Base-by-base conservation (phyloP, 2,888 invertebrate genomes). In the Pheosia gnoma region DNA sequence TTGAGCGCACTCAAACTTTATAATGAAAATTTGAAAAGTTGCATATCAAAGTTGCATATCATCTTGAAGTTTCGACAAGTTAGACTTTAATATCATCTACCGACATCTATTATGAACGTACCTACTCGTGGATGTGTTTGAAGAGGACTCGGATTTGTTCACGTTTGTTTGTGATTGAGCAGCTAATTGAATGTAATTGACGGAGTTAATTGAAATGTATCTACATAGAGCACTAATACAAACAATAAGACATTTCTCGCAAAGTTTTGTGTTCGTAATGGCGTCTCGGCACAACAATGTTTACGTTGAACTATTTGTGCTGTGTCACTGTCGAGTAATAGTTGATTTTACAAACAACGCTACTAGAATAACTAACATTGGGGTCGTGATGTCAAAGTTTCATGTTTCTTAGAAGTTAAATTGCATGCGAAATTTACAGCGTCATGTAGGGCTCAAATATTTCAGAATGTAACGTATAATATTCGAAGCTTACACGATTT, bases 11-110 rank as follows among this genome's bases (percentile, higher is more conserved):
- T 59, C 65, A 66, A 70, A 71, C 71, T 67, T 68, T 64, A 74
- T 72, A 77, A 75, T 78, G 80, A 76, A 81, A 81, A 82, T 82
- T 81, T 75, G 72, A 79, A 83, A 83, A 84, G 78, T 85, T 84
- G 64, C 58, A 59, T 61, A 66, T 65, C 68, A 71, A 68, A 71
- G n/a, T n/a, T n/a, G n/a, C 25, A 25, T 25, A 25, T 25, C 71
- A 71, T 68, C 64, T 77, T 65, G 56, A 63, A 77, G 71, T 72
- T 73, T 69, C 67, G 25, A 60, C 52, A 75, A 75, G 77, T 76
- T 75, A 67, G 57, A 64, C 63, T 78, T 78, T 77, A 78, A 81
- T 80, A 81, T 77, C 65, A 78, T 79, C 70, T 10, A 25, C 56
- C 2, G 77, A 66, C 71, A 78, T 79, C 75, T 77, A 72, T 79